phyloP scores from a whole-genome alignment of 2,113 vertebrate species.

The Eubucco bourcierii region DNA sequence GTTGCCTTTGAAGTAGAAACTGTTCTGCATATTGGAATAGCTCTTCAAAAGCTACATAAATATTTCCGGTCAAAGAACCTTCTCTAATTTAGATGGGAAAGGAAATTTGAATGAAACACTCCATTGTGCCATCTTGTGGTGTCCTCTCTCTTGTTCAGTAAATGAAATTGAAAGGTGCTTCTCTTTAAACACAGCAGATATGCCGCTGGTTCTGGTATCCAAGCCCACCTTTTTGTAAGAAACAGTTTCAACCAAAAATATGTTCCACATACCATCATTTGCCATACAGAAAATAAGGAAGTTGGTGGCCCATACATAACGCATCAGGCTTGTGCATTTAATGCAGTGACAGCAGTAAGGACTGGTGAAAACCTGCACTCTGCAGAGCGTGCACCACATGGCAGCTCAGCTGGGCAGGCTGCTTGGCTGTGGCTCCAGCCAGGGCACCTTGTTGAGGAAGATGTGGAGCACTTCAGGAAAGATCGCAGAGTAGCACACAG shows the following conservation, averaged over 20 bases:
- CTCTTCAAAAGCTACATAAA: not conserved
- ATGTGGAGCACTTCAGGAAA: not conserved
- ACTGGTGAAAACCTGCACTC: not conserved
- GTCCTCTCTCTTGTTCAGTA: not conserved
- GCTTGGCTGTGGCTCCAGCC: accelerated
- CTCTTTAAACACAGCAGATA: not conserved
- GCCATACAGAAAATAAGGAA: not conserved
- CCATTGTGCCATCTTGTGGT: slow-evolving; percentile 48
- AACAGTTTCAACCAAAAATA: not conserved
- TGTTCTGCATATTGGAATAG: not conserved
- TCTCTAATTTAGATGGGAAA: not conserved
- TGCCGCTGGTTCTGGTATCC: not conserved
- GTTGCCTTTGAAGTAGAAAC: not conserved
- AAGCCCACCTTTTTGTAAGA: not conserved
- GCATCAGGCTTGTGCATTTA: not conserved
- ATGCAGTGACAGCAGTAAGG: not conserved
- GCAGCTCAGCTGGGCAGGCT: not conserved
- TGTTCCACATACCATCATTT: not conserved
- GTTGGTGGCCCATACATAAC: no score
- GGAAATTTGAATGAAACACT: not conserved
- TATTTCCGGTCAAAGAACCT: not conserved
- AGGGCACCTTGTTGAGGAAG: not conserved
- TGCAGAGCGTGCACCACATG: accelerated
- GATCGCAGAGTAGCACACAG: not conserved
- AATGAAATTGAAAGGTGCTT: not conserved